Percentiles rank a stretch among this genome's conserved stretches.
Conservation (phyloP, 2,888 invertebrate genomes). For the Drosophila merina region DNA sequence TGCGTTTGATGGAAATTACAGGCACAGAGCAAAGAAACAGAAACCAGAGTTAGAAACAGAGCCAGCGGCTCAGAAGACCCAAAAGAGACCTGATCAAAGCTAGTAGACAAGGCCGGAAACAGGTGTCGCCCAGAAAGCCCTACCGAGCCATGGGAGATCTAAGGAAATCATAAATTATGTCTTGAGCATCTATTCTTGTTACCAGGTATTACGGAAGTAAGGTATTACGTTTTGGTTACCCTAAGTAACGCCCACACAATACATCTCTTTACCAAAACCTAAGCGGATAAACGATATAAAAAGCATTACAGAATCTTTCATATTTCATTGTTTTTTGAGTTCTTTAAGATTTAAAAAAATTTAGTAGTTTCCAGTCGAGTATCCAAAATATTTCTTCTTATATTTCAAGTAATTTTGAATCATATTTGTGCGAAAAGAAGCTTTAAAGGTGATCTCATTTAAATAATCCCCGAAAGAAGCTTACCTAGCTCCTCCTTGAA, state of each 20-base stretch:
- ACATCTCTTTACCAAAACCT: not conserved
- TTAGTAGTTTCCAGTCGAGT: too few relatives aligned
- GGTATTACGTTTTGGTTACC: slow-evolving; percentile 2
- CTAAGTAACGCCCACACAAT: slow-evolving; percentile 15
- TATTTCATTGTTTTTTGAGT: too few relatives aligned
- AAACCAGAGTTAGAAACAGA: slow-evolving; percentile 7
- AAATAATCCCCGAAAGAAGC: slow-evolving; percentile 22
- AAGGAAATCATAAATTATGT: slow-evolving; percentile 21
- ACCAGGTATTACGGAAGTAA: slow-evolving; percentile 16
- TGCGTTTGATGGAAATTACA: slow-evolving; percentile 70
- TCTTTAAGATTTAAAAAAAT: not conserved
- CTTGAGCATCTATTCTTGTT: slow-evolving; percentile 10
- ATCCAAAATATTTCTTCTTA: too few relatives aligned
- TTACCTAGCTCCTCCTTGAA: slow-evolving; percentile 14
- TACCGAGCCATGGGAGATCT: slow-evolving; percentile 1
- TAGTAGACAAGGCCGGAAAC: slow-evolving; percentile 62
- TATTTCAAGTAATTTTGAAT: not conserved
- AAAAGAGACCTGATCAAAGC: slow-evolving; percentile 30
- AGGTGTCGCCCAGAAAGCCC: slow-evolving; percentile 58
- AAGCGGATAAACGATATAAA: slow-evolving; percentile 8
- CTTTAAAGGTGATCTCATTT: slow-evolving; percentile 24
- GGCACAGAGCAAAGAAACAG: slow-evolving; percentile 29
- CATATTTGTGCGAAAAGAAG: not conserved
- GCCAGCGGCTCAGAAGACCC: slow-evolving; percentile 16
- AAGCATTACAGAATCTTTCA: not conserved